These are phyloP conservation scores for Hycleus phaleratus DNA, from an alignment of 1,140 invertebrate species.

Conservation along the genomic window DNA sequence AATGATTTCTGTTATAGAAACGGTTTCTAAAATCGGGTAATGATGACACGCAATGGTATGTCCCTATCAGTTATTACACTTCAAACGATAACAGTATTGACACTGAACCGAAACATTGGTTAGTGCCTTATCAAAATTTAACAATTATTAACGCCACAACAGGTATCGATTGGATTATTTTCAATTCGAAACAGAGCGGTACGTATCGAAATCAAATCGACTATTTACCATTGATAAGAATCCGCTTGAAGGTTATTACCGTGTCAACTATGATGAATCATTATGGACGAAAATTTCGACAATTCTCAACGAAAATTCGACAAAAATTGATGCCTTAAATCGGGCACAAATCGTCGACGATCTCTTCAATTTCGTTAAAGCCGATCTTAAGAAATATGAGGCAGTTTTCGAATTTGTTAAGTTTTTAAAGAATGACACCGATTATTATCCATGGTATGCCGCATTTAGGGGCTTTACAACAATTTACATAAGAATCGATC, in stretches of 20 bases:
- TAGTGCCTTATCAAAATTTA: conserved; percentile 23
- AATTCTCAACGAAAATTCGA: conserved; percentile 39
- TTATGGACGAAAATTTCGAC: conserved; percentile 54
- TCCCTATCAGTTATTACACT: conserved; percentile 54
- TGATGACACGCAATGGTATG: conserved; percentile 43
- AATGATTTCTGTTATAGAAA: background rate
- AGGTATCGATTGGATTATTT: conserved; percentile 60
- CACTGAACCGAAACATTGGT: conserved; percentile 43
- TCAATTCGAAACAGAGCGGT: conserved; percentile 62
- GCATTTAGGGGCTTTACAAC: conserved; percentile 48
- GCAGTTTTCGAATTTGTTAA: conserved; percentile 49
- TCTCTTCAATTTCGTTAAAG: conserved; percentile 53
- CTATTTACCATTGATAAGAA: background rate
- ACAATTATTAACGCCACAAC: conserved; percentile 28
- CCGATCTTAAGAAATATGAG: conserved; percentile 40
- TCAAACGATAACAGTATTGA: conserved; percentile 43
- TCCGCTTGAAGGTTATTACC: conserved; percentile 57
- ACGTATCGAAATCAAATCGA: conserved; percentile 7
- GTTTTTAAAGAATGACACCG: conserved; percentile 53
- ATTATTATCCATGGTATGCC: conserved; percentile 58
- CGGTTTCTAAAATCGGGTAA: background rate
- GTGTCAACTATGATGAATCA: conserved; percentile 66
- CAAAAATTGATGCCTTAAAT: conserved; percentile 52
- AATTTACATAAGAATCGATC: conserved; percentile 22
- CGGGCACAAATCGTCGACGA: conserved; percentile 77